Percentiles rank a stretch among this genome's conserved stretches.
Evolutionary conservation across 2,113 vertebrate species (phyloP).

Genomic region (Etia nguti): DNA sequence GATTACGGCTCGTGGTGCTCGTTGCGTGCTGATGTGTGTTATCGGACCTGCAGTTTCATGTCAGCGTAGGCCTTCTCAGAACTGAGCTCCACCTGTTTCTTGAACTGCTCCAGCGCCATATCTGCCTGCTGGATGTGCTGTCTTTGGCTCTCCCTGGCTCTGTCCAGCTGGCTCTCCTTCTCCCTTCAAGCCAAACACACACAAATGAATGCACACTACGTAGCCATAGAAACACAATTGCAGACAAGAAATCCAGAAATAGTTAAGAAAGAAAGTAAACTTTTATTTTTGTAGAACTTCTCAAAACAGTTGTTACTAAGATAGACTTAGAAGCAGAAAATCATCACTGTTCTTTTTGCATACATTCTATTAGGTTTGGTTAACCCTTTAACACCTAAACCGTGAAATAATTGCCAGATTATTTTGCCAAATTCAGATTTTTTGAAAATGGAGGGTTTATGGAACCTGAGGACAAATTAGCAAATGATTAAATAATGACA

Average conservation of each 20-base stretch:
- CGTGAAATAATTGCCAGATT: background rate
- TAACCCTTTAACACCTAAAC: background rate
- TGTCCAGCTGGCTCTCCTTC: constrained; percentile 82
- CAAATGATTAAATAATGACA: background rate
- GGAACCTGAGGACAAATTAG: background rate
- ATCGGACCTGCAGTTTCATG: constrained; percentile 88
- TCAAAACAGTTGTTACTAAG: background rate
- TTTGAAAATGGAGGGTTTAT: background rate
- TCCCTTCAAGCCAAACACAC: constrained; percentile 79
- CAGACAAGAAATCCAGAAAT: background rate
- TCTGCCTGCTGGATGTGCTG: constrained; percentile 88
- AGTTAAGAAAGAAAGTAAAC: background rate
- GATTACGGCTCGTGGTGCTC: background rate
- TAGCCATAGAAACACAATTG: background rate
- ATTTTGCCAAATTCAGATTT: background rate
- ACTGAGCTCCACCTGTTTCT: constrained; percentile 90
- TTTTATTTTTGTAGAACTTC: background rate
- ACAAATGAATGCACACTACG: background rate
- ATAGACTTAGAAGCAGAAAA: background rate
- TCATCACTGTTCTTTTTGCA: background rate
- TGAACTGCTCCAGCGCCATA: constrained; percentile 87
- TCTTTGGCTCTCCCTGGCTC: constrained; percentile 81
- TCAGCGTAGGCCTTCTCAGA: constrained; percentile 87
- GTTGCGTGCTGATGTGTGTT: background rate
- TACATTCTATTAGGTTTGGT: background rate